Evolutionary conservation across 2,888 invertebrate species (phyloP), one percentile per base, ranked within the genome.

Genomic region (Sphaeridia pumilis): DNA sequence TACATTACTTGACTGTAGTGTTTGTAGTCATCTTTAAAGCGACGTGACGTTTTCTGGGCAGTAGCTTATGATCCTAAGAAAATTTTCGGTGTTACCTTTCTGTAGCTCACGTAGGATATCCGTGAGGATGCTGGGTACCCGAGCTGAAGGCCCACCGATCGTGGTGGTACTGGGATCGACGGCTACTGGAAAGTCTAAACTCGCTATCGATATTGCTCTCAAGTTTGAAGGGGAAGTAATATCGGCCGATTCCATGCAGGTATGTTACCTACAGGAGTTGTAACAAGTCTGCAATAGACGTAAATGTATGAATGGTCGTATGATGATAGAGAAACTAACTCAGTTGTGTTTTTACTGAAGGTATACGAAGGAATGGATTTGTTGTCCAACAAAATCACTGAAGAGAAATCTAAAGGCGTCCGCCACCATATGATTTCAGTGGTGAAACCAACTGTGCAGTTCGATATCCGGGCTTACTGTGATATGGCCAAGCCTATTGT

Each of bases 231-330:
- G 90, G 25, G 95, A 97, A 77, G 84, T 98, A 54, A 86, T 98
- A 56, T 94, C 93, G 68, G 94, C 95, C 0, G 98, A 98, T 79
- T 94, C 97, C 21, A 97, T 98, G 94, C 98, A 98, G 82, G 92
- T 90, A n/a, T n/a, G n/a, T n/a, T n/a, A n/a, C n/a, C n/a, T n/a
- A n/a, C n/a, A n/a, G n/a, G n/a, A n/a, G n/a, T n/a, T 14, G 34
- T 14, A 31, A 31, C n/a, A 41, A 41, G 10, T 31, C 31, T 31
- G 7, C 7, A 31, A 31, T 14, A 31, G 7, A 7, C 7, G 31
- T 31, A 31, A 14, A 31, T 14, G 7, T 10, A 14, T 10, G 31
- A 31, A 7, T 31, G 14, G 31, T 31, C 17, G 14, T 17, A 26
- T 46, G 3, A 5, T 17, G 7, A 28, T 12, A 17, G 4, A 46